phyloP scores from a whole-genome alignment of 2,113 vertebrate species.

The Calonectris borealis region DNA sequence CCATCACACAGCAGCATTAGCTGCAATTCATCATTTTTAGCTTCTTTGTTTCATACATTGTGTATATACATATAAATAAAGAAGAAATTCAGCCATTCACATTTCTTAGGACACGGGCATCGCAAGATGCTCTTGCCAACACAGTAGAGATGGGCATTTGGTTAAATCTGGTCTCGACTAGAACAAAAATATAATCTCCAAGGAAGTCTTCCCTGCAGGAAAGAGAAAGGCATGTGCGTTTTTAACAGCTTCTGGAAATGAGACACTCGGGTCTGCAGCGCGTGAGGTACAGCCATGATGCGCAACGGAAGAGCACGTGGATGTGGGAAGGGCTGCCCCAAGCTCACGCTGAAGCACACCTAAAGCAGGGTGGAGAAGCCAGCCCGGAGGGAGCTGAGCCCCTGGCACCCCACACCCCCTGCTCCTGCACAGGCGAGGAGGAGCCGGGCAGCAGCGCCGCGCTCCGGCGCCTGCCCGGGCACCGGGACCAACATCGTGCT shows the following conservation, averaged over 20 bases:
- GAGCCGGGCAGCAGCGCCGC: background rate
- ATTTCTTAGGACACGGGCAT: background rate
- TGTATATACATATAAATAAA: background rate
- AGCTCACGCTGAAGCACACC: too few species aligned
- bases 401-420: too few species aligned
- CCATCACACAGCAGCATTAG: conserved; percentile 75
- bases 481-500: background rate
- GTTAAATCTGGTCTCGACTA: background rate
- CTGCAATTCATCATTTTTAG: conserved; percentile 70
- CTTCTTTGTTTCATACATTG: conserved; percentile 5
- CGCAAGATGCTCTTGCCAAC: background rate
- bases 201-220: background rate
- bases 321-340: background rate
- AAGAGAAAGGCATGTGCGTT: background rate
- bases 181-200: background rate
- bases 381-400: background rate
- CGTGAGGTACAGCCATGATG: fast-evolving
- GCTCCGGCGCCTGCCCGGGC: background rate
- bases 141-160: fast-evolving
- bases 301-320: fast-evolving
- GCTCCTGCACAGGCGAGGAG: background rate
- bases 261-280: background rate
- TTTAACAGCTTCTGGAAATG: background rate
- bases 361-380: background rate
- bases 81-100: background rate